phyloP scores from a whole-genome alignment of 2,797 vertebrate genomes.

The Poecilia velifera region DNA sequence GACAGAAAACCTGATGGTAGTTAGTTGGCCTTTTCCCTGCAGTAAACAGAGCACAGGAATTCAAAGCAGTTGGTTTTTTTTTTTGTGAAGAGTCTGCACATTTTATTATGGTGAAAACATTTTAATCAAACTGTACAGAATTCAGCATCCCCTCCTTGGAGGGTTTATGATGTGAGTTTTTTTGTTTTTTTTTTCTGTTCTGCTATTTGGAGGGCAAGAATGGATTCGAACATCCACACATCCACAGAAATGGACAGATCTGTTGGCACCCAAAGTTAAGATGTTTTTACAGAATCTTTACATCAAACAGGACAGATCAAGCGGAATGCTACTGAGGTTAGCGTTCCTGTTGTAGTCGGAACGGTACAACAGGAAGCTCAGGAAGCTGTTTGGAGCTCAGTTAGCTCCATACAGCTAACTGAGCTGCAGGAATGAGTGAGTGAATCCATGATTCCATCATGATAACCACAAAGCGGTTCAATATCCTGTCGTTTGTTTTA shows the following conservation, averaged over 20 bases:
- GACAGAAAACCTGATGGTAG: conserved; percentile 78
- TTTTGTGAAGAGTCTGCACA: conserved; percentile 19
- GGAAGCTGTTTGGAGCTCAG: no score
- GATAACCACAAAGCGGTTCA: no score
- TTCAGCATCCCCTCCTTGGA: conserved; percentile 2
- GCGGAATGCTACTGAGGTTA: no score
- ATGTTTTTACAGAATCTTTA: neutral
- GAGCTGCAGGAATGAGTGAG: no score
- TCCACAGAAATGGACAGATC: neutral
- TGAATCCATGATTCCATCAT: no score
- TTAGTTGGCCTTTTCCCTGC: conserved; percentile 75
- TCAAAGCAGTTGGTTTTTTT: conserved; percentile 19
- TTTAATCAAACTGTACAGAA: conserved; percentile 20
- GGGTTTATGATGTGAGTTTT: conserved; percentile 11
- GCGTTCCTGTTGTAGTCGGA: no score
- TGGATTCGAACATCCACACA: conserved; percentile 3
- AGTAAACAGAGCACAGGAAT: conserved; percentile 71
- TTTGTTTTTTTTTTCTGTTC: no score
- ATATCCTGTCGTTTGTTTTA: no score
- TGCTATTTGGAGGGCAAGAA: conserved; percentile 4
- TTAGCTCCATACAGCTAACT: no score
- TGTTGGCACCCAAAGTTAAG: neutral
- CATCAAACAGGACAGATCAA: neutral
- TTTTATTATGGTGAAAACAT: conserved; percentile 35
- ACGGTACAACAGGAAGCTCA: no score